Evolutionary conservation across 2,113 vertebrate genomes (phyloP), one percentile per base, ranked within the genome.

Genomic region (Xenopus laevis): DNA sequence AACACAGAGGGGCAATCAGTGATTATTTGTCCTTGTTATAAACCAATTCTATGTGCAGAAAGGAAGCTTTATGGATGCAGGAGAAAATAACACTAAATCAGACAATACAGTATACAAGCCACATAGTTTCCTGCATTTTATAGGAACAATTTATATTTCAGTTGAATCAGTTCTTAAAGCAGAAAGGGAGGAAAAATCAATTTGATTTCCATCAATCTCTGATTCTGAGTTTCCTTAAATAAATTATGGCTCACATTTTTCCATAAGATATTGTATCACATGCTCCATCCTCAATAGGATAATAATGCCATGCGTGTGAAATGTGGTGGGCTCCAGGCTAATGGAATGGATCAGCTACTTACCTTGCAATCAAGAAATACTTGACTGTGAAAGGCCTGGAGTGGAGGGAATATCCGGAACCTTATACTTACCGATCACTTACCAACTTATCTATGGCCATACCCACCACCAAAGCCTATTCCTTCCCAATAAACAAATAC

Each of bases 141-240:
- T 15, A 12, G 66, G 67, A 70, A 70, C 64, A 67, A 64, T 70
- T 60, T 65, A 75, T 75, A 75, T 69, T 68, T 68, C 58, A 69
- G 73, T 75, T 75, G 57, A 75, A 69, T 75, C 73, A 75, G 65
- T 67, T 68, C 45, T 59, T 75, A 65, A 75, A 75, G 73, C 65
- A 63, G 66, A 68, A 59, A 68, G 58, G 73, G 68, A 75, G 67
- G 57, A 75, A 69, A n/a, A 75, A 75, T 75, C 73, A 75, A 75
- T 75, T 75, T 69, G 65, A 75, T 68, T 65, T 40, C 58, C 53
- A 65, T 58, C 73, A 45, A 58, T 30, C 27, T 62, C 57, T 75
- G 73, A 75, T 68, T 75, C 61, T 75, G 72, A 62, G 73, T 61
- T 62, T 58, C 65, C 58, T 11, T 75, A 57, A 59, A 58, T 74